These are phyloP conservation scores for Leptatherina wallacei DNA, from an alignment of 2,797 vertebrate genomes.

Conservation along the genomic window DNA sequence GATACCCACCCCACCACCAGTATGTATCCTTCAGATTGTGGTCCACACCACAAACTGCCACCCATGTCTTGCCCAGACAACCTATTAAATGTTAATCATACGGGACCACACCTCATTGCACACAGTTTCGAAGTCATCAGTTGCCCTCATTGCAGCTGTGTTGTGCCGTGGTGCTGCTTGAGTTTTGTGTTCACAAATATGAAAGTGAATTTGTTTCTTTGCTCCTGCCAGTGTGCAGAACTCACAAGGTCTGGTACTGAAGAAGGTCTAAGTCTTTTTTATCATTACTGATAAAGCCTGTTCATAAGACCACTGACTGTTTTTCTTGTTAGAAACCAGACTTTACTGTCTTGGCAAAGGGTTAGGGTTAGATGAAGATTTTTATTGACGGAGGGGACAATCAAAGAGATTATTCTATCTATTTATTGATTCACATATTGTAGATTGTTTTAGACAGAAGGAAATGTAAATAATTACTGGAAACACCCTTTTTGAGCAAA, in stretches of 20 bases:
- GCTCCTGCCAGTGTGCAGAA: slow-evolving; percentile 14
- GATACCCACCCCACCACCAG: slow-evolving; percentile 4
- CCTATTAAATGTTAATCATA: slow-evolving; percentile 62
- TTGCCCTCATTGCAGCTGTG: slow-evolving; percentile 26
- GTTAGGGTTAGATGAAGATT: slow-evolving; percentile 28
- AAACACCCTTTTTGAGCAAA: slow-evolving; percentile 24
- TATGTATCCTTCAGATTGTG: slow-evolving; percentile 1
- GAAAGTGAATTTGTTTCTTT: slow-evolving; percentile 42
- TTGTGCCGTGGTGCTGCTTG: slow-evolving; percentile 9
- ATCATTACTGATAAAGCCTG: slow-evolving; percentile 63
- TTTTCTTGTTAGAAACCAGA: slow-evolving; percentile 50
- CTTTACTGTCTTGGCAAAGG: slow-evolving; percentile 45
- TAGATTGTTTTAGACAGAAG: slow-evolving; percentile 21
- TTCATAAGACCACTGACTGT: slow-evolving; percentile 53
- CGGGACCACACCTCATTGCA: slow-evolving; percentile 56
- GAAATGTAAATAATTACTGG: slow-evolving; percentile 10
- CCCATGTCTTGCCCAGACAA: slow-evolving; percentile 41
- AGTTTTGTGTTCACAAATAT: slow-evolving; percentile 40
- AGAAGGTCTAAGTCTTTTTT: slow-evolving; percentile 61
- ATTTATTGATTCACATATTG: background rate
- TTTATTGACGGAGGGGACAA: slow-evolving; percentile 49
- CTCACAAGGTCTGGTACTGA: slow-evolving; percentile 14
- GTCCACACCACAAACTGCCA: background rate
- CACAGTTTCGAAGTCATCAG: slow-evolving; percentile 45
- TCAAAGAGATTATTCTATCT: slow-evolving; percentile 44